Conservation (phyloP, 2,113 vertebrate genomes). For the Trogon surrucura region DNA sequence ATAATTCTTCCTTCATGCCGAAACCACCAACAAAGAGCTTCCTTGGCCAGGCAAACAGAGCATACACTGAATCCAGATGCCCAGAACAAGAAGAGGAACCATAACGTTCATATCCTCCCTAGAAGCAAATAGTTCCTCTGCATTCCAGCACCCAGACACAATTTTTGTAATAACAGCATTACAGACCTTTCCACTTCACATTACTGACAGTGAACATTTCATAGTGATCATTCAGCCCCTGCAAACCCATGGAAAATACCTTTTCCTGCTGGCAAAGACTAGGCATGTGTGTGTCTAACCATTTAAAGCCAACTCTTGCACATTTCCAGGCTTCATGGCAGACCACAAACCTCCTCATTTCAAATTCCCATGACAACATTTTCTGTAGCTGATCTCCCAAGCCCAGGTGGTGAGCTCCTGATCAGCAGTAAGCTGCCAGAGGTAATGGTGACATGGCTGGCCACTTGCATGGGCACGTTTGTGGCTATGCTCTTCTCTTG, state of each 20-base stretch:
- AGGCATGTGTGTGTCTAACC: background rate
- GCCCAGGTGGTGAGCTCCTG: background rate
- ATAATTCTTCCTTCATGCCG: background rate
- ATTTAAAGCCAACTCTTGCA: background rate
- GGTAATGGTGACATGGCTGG: background rate
- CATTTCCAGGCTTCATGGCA: background rate
- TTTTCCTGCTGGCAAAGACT: background rate
- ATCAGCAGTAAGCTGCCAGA: background rate
- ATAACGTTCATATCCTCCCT: background rate
- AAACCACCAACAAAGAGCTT: constrained; percentile 19
- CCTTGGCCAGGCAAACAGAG: background rate
- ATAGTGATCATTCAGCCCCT: background rate
- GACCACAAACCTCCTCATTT: background rate
- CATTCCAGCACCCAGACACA: background rate
- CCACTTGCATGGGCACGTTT: background rate
- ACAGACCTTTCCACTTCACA: background rate
- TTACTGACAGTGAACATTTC: background rate
- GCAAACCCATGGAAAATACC: background rate
- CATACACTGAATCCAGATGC: constrained; percentile 4
- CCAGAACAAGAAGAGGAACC: background rate
- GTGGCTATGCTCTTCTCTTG: background rate
- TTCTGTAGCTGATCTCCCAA: background rate
- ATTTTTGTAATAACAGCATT: background rate
- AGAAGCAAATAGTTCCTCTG: background rate
- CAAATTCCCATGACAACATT: background rate